These are phyloP conservation scores for Beaufortia kweichowensis DNA, from an alignment of 2,113 vertebrate species.

Conservation along the genomic window DNA sequence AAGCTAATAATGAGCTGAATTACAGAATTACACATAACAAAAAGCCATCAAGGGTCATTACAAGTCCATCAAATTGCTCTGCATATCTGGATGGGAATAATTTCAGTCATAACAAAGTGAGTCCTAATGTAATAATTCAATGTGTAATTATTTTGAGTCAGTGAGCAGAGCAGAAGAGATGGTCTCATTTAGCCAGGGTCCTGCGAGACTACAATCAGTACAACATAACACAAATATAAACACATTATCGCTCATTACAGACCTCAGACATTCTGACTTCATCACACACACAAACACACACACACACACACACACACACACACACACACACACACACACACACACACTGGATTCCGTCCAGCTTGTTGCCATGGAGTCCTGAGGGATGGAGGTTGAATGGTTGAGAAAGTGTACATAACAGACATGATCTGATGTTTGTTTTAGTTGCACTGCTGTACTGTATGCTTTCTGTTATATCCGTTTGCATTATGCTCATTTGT, in stretches of 20 bases:
- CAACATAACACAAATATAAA: slow-evolving; percentile 74
- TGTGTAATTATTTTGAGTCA: slow-evolving; percentile 52
- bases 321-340: slow-evolving; percentile 64
- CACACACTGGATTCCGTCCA: slow-evolving; percentile 66
- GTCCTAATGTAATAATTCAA: slow-evolving; percentile 55
- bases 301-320: slow-evolving; percentile 61
- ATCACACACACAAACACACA: slow-evolving; percentile 66
- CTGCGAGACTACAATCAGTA: slow-evolving; percentile 69
- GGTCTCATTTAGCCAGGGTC: slow-evolving; percentile 55
- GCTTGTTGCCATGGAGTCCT: slow-evolving; percentile 71
- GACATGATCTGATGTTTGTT: slow-evolving; percentile 19
- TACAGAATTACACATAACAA: slow-evolving; percentile 35
- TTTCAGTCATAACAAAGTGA: slow-evolving; percentile 48
- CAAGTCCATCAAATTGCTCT: slow-evolving; percentile 34
- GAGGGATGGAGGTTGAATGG: slow-evolving; percentile 45
- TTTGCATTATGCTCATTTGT: slow-evolving; percentile 39
- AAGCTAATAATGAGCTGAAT: slow-evolving; percentile 44
- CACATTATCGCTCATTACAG: slow-evolving; percentile 74
- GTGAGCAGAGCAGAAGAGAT: slow-evolving; percentile 46
- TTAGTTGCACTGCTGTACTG: slow-evolving; percentile 19
- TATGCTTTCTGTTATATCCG: slow-evolving; percentile 34
- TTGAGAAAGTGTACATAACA: slow-evolving; percentile 47
- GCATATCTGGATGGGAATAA: slow-evolving; percentile 35
- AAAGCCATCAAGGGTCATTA: slow-evolving; percentile 47
- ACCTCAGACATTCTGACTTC: slow-evolving; percentile 69